Evolutionary conservation across 1,140 invertebrate species (phyloP).

Genomic region (Vollenhovia emeryi): DNA sequence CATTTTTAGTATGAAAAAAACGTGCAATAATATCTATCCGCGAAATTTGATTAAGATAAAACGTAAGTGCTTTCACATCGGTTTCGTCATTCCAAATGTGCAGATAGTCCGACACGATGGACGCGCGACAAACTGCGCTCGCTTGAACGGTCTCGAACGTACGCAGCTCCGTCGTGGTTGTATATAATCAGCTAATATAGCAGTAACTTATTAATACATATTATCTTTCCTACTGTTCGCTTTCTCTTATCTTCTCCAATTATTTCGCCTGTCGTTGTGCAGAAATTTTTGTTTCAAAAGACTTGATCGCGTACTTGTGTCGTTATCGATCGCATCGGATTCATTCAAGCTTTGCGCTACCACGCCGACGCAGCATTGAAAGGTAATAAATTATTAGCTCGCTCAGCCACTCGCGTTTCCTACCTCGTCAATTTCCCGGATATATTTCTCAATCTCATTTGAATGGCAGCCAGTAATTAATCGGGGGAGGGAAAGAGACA

Average conservation of each 20-base stretch:
- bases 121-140: not conserved
- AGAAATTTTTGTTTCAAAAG: not conserved
- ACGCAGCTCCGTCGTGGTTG: not conserved
- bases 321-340: not conserved
- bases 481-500: not conserved
- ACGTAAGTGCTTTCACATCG: not conserved
- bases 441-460: not conserved
- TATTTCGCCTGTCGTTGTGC: not conserved
- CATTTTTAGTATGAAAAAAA: not conserved
- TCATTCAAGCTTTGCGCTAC: not conserved
- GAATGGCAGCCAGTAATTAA: not conserved
- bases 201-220: not conserved
- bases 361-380: not conserved
- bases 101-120: not conserved
- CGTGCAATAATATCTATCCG: not conserved
- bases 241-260: not conserved
- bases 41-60: not conserved
- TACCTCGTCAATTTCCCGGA: not conserved
- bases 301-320: not conserved
- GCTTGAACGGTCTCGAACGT: not conserved
- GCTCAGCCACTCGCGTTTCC: not conserved
- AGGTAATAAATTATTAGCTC: conserved; percentile 4
- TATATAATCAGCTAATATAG: not conserved
- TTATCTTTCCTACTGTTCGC: not conserved
- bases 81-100: not conserved